Conservation (phyloP, 2,888 invertebrate species). For the Callyntrura sp. region DNA sequence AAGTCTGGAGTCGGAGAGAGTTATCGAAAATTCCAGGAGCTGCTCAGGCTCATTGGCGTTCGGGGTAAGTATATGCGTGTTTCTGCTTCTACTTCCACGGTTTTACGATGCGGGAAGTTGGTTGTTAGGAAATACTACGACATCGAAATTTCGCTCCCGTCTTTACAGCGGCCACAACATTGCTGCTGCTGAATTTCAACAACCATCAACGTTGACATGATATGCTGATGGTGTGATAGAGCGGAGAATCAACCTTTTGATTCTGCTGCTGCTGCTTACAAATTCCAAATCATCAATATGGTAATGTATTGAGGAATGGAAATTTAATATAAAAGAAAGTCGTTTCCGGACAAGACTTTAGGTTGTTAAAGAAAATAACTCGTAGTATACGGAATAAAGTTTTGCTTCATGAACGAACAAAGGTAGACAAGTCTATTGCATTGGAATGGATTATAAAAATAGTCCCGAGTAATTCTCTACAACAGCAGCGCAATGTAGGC, state of each 20-base stretch:
- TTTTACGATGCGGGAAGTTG: no score
- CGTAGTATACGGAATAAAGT: no score
- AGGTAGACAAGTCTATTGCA: background rate
- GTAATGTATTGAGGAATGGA: background rate
- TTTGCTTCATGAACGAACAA: no score
- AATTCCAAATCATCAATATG: slow-evolving; percentile 31
- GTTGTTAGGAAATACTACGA: no score
- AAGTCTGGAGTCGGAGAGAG: slow-evolving; percentile 25
- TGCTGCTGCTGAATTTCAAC: no score
- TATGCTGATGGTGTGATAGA: background rate
- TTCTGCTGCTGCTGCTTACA: slow-evolving; percentile 9
- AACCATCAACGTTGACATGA: background rate
- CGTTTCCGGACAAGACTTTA: background rate
- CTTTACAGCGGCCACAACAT: no score
- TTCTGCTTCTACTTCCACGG: no score
- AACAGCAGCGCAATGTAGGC: background rate
- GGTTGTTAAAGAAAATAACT: background rate
- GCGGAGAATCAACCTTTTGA: background rate
- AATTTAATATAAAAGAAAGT: background rate
- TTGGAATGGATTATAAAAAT: no score
- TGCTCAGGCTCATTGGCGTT: no score
- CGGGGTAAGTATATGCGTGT: no score
- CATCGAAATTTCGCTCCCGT: no score
- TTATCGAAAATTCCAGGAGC: slow-evolving; percentile 9
- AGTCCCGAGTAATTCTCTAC: no score